Percentiles rank a stretch among this genome's conserved stretches.
Conservation (phyloP, 2,113 vertebrate genomes). For the Limanda limanda region DNA sequence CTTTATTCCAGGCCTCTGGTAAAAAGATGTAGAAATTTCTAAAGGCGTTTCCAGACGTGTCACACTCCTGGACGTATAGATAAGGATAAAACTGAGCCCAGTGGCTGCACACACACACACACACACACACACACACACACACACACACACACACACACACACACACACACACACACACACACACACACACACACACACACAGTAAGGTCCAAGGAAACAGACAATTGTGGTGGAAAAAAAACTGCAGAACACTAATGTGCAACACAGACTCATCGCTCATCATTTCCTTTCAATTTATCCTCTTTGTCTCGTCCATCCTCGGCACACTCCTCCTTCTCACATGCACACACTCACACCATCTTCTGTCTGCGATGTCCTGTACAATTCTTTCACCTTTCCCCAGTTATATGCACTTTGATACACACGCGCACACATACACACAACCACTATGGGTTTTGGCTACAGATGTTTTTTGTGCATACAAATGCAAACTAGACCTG, state of each 20-base stretch:
- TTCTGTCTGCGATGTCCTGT: conserved; percentile 8
- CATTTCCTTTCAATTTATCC: conserved; percentile 79
- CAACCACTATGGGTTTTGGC: neutral
- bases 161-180: conserved; percentile 15
- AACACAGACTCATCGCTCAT: conserved; percentile 81
- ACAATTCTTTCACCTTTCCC: conserved; percentile 28
- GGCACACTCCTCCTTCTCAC: conserved; percentile 46
- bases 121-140: conserved; percentile 17
- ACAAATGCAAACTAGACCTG: conserved; percentile 40
- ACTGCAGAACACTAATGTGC: conserved; percentile 71
- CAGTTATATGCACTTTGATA: neutral
- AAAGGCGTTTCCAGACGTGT: conserved; percentile 47
- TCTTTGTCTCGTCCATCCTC: conserved; percentile 73
- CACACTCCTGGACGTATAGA: conserved; percentile 56
- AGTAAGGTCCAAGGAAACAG: conserved; percentile 52
- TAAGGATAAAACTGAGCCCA: conserved; percentile 56
- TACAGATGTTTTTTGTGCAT: neutral
- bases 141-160: neutral
- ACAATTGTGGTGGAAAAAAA: conserved; percentile 37
- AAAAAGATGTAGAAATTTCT: conserved; percentile 65
- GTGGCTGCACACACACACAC: conserved; percentile 28
- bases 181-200: neutral
- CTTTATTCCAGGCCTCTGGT: conserved; percentile 44
- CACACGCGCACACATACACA: conserved; percentile 13
- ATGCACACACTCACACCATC: conserved; percentile 25